Evolutionary conservation across 2,888 invertebrate genomes (phyloP).

Genomic region (Folsomia candida): DNA sequence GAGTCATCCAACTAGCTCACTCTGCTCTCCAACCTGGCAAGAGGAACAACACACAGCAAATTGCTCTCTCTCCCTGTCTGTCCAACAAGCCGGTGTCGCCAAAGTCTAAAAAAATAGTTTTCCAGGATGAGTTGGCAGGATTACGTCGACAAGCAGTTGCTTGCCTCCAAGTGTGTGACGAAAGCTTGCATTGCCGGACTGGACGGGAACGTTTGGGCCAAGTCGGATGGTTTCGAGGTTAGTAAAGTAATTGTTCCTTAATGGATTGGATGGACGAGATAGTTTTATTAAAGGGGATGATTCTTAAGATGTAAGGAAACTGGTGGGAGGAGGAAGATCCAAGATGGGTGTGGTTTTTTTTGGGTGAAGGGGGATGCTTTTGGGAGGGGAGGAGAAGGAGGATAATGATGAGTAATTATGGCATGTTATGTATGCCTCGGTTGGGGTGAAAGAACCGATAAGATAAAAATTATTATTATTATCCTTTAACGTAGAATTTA

Average conservation of each 20-base stretch:
- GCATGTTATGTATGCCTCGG: neutral
- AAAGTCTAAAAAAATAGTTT: no score
- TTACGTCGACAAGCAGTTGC: constrained; percentile 95
- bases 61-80: no score
- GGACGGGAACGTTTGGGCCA: constrained; percentile 93
- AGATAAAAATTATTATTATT: no score
- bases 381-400: neutral
- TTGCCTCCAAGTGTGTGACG: constrained; percentile 90
- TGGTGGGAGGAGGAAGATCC: neutral
- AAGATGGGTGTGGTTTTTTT: no score
- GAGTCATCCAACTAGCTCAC: neutral
- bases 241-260: constrained; percentile 57
- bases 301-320: no score
- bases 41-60: neutral
- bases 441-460: neutral
- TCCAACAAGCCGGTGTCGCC: no score
- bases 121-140: constrained; percentile 97
- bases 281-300: no score
- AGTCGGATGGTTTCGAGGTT: constrained; percentile 89
- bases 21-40: neutral
- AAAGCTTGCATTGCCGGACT: constrained; percentile 93
- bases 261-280: neutral
- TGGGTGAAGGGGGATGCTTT: neutral
- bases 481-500: no score
- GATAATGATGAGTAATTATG: neutral